Percentiles rank a stretch among this genome's conserved stretches.
These are phyloP conservation scores for Pollimyrus isidori DNA, from an alignment of 2,113 vertebrate genomes.

Conservation along the genomic window DNA sequence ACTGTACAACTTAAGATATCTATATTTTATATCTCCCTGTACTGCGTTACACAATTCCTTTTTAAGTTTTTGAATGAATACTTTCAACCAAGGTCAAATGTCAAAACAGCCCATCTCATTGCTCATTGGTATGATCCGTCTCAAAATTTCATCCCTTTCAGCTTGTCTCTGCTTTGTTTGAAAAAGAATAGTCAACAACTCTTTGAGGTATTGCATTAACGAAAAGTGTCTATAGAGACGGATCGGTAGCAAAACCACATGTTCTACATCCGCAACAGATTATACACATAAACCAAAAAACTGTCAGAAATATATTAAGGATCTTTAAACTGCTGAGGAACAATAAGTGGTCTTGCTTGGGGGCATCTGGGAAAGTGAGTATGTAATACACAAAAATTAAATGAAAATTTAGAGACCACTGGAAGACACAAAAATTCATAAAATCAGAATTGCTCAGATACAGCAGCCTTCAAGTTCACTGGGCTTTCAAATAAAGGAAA, in stretches of 20 bases:
- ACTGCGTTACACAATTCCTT: not conserved
- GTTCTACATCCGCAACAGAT: not conserved
- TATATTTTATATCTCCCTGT: not conserved
- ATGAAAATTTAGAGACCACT: not conserved
- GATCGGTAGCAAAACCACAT: not conserved
- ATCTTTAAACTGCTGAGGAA: not conserved
- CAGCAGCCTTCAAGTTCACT: not conserved
- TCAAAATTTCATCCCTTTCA: not conserved
- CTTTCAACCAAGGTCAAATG: no score
- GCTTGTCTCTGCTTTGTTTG: not conserved
- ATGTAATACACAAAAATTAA: not conserved
- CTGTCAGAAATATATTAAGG: not conserved
- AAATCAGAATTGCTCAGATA: not conserved
- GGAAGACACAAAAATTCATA: not conserved
- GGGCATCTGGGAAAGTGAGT: not conserved
- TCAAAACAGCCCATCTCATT: no score
- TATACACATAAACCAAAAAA: not conserved
- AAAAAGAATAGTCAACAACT: not conserved
- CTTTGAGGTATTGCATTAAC: not conserved
- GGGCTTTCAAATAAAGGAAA: not conserved
- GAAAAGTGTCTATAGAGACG: not conserved
- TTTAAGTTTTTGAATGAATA: no score
- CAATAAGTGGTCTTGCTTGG: no score
- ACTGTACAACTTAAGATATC: not conserved
- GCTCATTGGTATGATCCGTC: not conserved